phyloP scores from a whole-genome alignment of 64 coral and sea anemone species.

The Acropora yongei region DNA sequence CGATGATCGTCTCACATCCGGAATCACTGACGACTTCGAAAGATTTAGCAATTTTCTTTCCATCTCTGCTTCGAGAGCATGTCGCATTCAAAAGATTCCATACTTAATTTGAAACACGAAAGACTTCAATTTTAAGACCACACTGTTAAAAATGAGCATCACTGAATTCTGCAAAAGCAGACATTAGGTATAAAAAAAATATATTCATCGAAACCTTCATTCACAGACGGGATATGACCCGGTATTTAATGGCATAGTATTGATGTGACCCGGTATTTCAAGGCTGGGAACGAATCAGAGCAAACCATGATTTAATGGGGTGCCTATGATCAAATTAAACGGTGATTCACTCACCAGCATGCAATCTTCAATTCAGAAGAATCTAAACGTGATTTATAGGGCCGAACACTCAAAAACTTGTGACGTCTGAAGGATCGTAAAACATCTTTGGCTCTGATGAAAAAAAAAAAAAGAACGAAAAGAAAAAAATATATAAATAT shows the following conservation, averaged over 20 bases:
- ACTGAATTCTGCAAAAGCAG: too few relatives aligned
- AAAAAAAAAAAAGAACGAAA: conserved; percentile 1
- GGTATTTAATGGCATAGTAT: too few relatives aligned
- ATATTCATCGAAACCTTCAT: too few relatives aligned
- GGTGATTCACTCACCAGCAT: conserved; percentile 57
- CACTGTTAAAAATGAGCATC: too few relatives aligned
- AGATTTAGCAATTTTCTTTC: neutral
- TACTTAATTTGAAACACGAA: too few relatives aligned
- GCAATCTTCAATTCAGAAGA: conserved; percentile 48
- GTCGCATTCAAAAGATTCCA: too few relatives aligned
- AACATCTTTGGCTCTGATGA: conserved; percentile 70
- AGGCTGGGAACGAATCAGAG: neutral
- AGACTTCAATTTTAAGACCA: too few relatives aligned
- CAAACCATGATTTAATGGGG: neutral
- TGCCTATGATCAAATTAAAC: neutral
- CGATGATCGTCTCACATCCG: neutral
- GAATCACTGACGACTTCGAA: neutral
- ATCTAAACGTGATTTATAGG: conserved; percentile 67
- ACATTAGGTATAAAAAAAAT: too few relatives aligned
- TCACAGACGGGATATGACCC: too few relatives aligned
- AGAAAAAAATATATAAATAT: neutral
- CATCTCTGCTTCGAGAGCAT: too few relatives aligned
- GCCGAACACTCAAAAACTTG: conserved; percentile 57
- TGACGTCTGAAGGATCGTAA: conserved; percentile 55
- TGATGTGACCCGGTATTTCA: too few relatives aligned